Evolutionary conservation across 2,888 invertebrate species (phyloP).

Genomic region (Andrena bucephala): DNA sequence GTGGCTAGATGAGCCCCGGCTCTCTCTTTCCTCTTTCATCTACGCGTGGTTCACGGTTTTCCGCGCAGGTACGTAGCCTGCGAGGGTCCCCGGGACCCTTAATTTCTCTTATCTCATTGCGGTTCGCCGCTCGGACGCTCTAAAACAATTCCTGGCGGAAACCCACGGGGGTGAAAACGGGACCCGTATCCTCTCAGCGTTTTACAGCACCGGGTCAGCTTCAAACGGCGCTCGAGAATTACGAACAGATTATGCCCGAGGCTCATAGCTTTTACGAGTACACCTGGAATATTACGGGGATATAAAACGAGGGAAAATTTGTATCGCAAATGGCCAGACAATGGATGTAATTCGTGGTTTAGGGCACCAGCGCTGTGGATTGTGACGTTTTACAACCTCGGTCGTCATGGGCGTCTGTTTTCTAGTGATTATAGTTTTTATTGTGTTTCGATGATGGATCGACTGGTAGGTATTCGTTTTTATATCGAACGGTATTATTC

Average conservation of each 20-base stretch:
- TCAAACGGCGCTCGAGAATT: slow-evolving; percentile 3
- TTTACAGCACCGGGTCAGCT: neutral
- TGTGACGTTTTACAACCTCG: slow-evolving; percentile 40
- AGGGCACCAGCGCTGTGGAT: neutral
- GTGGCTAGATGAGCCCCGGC: slow-evolving; percentile 26
- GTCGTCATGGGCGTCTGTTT: slow-evolving; percentile 41
- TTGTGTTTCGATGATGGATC: slow-evolving; percentile 1
- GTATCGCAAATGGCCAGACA: neutral
- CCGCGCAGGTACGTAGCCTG: slow-evolving; percentile 52
- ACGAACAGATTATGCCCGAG: slow-evolving; percentile 4
- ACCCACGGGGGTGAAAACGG: neutral
- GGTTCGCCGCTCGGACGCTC: slow-evolving; percentile 35
- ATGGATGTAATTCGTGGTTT: neutral
- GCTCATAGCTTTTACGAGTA: slow-evolving; percentile 41
- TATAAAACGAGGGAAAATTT: neutral
- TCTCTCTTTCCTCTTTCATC: slow-evolving; percentile 1
- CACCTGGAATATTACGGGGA: slow-evolving; percentile 13
- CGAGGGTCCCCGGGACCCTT: slow-evolving; percentile 22
- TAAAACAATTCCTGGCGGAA: slow-evolving; percentile 36
- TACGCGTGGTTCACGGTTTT: slow-evolving; percentile 14
- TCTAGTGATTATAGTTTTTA: slow-evolving; percentile 47
- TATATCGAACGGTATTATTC: slow-evolving; percentile 14
- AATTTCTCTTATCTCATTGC: slow-evolving; percentile 59
- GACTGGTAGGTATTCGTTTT: slow-evolving; percentile 5
- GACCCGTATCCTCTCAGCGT: neutral